Percentiles rank a stretch among this genome's conserved stretches.
These are phyloP conservation scores for Armadillidium nasatum DNA, from an alignment of 1,140 invertebrate species.

Conservation along the genomic window DNA sequence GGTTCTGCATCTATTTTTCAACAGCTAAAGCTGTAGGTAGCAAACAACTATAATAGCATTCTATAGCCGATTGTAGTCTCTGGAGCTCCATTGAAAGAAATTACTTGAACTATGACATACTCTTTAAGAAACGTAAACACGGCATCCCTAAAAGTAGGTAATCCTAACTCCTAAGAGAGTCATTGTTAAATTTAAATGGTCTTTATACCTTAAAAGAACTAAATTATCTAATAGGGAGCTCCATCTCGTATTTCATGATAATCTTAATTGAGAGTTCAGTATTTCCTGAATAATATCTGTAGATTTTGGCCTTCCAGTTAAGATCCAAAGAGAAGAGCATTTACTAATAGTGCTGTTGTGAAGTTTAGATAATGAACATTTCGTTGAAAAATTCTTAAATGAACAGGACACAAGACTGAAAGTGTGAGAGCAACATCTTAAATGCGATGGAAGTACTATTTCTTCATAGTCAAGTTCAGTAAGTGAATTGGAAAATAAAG, in stretches of 20 bases:
- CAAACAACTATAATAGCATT: conserved; percentile 14
- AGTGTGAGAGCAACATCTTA: conserved; percentile 30
- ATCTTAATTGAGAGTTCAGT: conserved; percentile 4
- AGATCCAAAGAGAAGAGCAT: conserved; percentile 30
- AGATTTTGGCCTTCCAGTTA: conserved; percentile 25
- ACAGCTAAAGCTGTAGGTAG: conserved; percentile 27
- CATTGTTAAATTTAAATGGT: conserved; percentile 25
- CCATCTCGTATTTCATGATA: conserved; percentile 21
- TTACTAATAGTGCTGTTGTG: conserved; percentile 22
- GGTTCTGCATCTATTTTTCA: conserved; percentile 19
- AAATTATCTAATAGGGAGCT: conserved; percentile 30
- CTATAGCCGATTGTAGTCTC: conserved; percentile 25
- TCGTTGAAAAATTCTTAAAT: conserved; percentile 17
- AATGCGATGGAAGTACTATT: conserved; percentile 12
- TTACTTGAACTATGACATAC: conserved; percentile 24
- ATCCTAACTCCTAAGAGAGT: conserved; percentile 21
- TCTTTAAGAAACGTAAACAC: conserved; percentile 25
- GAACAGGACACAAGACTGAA: conserved; percentile 24
- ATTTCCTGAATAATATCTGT: conserved; percentile 20
- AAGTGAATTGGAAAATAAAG: too few relatives aligned
- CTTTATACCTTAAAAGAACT: conserved; percentile 21
- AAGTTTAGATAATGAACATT: conserved; percentile 21
- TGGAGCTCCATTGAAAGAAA: conserved; percentile 23
- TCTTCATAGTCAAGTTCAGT: background rate
- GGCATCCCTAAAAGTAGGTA: conserved; percentile 19